These are phyloP conservation scores for Aplysina aerophoba DNA, from an alignment of 37 sponge, comb jelly and placozoan species.

Conservation along the genomic window DNA sequence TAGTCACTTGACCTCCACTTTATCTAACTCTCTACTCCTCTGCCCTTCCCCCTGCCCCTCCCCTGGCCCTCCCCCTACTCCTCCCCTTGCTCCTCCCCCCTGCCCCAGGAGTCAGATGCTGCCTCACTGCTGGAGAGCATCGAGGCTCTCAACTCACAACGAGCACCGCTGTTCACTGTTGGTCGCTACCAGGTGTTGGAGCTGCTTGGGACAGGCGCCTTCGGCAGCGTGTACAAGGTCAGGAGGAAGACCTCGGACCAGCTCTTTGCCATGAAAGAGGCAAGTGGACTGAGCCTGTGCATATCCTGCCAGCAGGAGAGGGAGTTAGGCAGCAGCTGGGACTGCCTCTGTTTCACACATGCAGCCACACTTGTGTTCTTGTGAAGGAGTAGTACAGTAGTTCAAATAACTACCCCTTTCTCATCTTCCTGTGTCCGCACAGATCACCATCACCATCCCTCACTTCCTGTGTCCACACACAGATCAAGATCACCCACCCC, in stretches of 20 bases:
- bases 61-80: neutral
- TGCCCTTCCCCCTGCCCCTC: neutral
- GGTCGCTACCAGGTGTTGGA: slow-evolving; percentile 77
- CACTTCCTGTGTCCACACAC: too few relatives aligned
- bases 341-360: too few relatives aligned
- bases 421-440: too few relatives aligned
- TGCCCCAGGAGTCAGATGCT: slow-evolving; percentile 61
- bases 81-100: neutral
- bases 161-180: slow-evolving; percentile 57
- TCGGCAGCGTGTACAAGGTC: slow-evolving; percentile 91
- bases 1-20: neutral
- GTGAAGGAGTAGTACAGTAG: too few relatives aligned
- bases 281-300: neutral
- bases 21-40: too few relatives aligned
- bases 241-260: slow-evolving; percentile 30
- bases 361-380: too few relatives aligned
- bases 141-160: slow-evolving; percentile 55
- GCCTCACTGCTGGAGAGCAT: slow-evolving; percentile 37
- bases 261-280: slow-evolving; percentile 85
- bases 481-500: too few relatives aligned
- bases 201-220: slow-evolving; percentile 88
- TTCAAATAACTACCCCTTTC: too few relatives aligned
- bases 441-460: too few relatives aligned
- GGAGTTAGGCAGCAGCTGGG: too few relatives aligned
- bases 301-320: too few relatives aligned